Conservation (phyloP, 2,888 invertebrate genomes). For the Galeopsomyia nigrocyanea region DNA sequence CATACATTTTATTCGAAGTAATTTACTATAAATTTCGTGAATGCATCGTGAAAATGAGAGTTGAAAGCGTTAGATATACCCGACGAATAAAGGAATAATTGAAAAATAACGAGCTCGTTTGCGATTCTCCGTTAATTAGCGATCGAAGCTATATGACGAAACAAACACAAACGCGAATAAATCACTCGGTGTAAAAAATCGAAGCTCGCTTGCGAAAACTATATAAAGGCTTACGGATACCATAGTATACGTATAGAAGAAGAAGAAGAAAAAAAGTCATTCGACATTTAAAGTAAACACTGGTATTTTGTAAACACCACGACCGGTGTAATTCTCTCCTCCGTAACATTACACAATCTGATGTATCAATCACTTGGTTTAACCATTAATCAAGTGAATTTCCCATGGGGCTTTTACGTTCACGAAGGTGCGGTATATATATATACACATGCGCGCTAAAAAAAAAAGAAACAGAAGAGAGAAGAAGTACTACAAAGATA, state of each 20-base stretch:
- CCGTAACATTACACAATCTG: background rate
- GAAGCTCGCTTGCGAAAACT: too few species aligned
- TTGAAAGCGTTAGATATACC: too few species aligned
- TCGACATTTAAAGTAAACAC: background rate
- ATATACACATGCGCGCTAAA: background rate
- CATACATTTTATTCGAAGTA: too few species aligned
- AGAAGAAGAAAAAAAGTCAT: background rate
- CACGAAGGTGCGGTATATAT: background rate
- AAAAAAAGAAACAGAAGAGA: background rate
- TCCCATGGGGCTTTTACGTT: background rate
- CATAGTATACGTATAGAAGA: background rate
- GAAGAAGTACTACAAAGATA: background rate
- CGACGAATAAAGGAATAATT: too few species aligned
- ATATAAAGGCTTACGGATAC: too few species aligned
- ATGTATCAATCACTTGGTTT: slow-evolving; percentile 15
- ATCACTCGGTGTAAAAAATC: too few species aligned
- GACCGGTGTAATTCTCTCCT: slow-evolving; percentile 1
- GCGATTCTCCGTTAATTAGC: too few species aligned
- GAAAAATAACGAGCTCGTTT: too few species aligned
- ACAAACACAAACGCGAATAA: too few species aligned
- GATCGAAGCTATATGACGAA: too few species aligned
- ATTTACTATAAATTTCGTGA: too few species aligned
- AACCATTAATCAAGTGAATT: slow-evolving; percentile 14
- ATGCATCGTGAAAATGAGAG: too few species aligned
- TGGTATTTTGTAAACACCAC: slow-evolving; percentile 19